Conservation (phyloP, 2,113 vertebrate species). For the Takifugu flavidus region DNA sequence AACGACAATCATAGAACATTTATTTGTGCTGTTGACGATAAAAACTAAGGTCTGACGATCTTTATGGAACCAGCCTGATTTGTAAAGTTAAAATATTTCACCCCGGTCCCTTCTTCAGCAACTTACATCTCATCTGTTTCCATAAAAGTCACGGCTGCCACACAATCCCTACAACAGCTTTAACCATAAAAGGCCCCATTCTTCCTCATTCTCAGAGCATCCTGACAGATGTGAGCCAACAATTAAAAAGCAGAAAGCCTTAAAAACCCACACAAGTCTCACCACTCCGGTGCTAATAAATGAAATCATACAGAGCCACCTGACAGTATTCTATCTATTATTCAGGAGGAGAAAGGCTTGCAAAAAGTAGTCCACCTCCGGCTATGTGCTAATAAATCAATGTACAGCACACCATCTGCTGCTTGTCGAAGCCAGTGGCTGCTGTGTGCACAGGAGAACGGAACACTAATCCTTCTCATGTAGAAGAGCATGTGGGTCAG, state of each 20-base stretch:
- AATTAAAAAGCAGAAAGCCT: slow-evolving; percentile 53
- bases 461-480: slow-evolving; percentile 39
- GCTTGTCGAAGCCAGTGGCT: slow-evolving; percentile 46
- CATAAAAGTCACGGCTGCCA: background rate
- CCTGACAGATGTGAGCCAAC: slow-evolving; percentile 39
- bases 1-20: too few species aligned
- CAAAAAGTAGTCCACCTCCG: slow-evolving; percentile 53
- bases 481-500: slow-evolving; percentile 6
- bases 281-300: slow-evolving; percentile 39
- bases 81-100: too few species aligned
- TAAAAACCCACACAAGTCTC: slow-evolving; percentile 35
- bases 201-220: slow-evolving; percentile 13
- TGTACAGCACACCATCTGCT: slow-evolving; percentile 61
- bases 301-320: slow-evolving; percentile 50
- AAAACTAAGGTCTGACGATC: too few species aligned
- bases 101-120: slow-evolving; percentile 1
- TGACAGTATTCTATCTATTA: slow-evolving; percentile 62
- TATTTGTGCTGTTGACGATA: too few species aligned
- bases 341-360: slow-evolving; percentile 57
- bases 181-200: slow-evolving; percentile 19
- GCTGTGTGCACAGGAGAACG: slow-evolving; percentile 36
- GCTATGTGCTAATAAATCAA: slow-evolving; percentile 68
- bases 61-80: too few species aligned
- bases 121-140: slow-evolving; percentile 1
- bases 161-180: slow-evolving; percentile 23